Conservation (phyloP, 2,113 vertebrate species). For the Stigmatopora argus region DNA sequence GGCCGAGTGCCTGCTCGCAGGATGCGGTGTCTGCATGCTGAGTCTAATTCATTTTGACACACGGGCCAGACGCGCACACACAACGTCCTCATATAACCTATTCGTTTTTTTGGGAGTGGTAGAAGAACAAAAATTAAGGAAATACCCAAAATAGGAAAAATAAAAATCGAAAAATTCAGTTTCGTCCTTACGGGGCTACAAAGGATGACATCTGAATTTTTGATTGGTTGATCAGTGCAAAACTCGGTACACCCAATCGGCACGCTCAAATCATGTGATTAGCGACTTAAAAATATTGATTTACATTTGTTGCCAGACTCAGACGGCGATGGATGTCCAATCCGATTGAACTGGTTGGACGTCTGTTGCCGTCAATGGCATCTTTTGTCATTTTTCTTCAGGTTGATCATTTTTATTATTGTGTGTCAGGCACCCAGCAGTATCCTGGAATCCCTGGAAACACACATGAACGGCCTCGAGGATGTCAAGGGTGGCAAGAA, state of each 20-base stretch:
- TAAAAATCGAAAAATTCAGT: neutral
- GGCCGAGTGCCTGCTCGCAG: conserved; percentile 55
- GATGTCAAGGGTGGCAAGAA: conserved; percentile 78
- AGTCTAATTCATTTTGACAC: conserved; percentile 17
- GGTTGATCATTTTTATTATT: neutral
- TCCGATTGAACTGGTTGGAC: too few relatives aligned
- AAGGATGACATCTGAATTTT: neutral
- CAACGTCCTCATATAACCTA: neutral
- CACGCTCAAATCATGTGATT: neutral
- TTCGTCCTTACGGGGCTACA: neutral
- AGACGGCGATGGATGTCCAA: too few relatives aligned
- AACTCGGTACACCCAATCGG: neutral
- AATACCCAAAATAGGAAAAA: too few relatives aligned
- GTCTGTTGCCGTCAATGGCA: too few relatives aligned
- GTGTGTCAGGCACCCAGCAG: conserved; percentile 87
- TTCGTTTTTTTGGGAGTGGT: neutral
- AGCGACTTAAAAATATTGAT: too few relatives aligned
- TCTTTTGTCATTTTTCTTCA: too few relatives aligned
- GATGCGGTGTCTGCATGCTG: conserved; percentile 52
- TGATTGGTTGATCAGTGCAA: neutral
- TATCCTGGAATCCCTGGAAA: conserved; percentile 96
- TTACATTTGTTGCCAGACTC: too few relatives aligned
- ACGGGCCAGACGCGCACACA: conserved; percentile 1
- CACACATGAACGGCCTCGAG: conserved; percentile 95
- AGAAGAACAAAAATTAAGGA: too few relatives aligned